Evolutionary conservation across 2,797 vertebrate genomes (phyloP).

Genomic region (Liasis olivaceus): DNA sequence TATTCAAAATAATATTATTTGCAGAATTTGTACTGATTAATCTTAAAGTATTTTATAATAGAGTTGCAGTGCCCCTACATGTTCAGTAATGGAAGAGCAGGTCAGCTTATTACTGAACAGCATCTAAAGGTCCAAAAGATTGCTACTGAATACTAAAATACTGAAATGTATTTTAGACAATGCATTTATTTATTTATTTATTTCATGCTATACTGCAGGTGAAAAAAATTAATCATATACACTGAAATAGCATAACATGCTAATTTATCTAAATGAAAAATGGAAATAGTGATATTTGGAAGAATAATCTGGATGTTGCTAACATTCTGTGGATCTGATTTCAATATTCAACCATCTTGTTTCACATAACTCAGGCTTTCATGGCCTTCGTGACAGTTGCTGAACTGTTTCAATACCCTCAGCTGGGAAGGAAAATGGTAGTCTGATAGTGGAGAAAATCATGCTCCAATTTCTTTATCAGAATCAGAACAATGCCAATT

Average conservation of each 20-base stretch:
- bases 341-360: not conserved
- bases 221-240: not conserved
- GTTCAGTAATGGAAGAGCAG: conserved; percentile 70
- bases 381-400: not conserved
- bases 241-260: not conserved
- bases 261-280: not conserved
- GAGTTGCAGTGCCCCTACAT: conserved; percentile 74
- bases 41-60: conserved; percentile 48
- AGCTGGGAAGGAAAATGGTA: not conserved
- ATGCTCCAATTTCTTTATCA: not conserved
- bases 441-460: not conserved
- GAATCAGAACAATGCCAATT: not conserved
- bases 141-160: not conserved
- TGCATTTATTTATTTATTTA: not conserved
- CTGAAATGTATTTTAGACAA: not conserved
- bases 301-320: not conserved
- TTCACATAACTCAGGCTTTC: not conserved
- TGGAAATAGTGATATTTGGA: not conserved
- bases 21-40: conserved; percentile 6
- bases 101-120: not conserved
- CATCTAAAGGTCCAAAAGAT: not conserved
- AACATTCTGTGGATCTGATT: not conserved
- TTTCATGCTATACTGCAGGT: not conserved
- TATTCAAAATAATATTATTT: conserved; percentile 3
- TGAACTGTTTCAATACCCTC: not conserved